phyloP scores from a whole-genome alignment of 2,797 vertebrate genomes.

The Phyllotis vaccarum region DNA sequence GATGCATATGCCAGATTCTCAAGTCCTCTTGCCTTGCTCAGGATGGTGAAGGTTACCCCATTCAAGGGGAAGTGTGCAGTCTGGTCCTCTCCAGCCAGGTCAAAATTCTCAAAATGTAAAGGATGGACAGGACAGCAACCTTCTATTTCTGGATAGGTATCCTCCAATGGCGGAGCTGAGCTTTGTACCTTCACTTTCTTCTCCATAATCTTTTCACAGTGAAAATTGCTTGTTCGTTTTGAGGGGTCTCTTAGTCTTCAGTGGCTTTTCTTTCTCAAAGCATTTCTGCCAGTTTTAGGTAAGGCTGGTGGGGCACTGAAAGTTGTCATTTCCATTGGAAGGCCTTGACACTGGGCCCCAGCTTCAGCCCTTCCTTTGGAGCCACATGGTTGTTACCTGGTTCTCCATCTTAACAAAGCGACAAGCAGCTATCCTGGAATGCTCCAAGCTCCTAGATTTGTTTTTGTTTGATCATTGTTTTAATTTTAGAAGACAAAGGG shows the following conservation, averaged over 20 bases:
- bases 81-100: conserved; percentile 87
- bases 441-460: neutral
- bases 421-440: conserved; percentile 83
- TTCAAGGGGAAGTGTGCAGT: conserved; percentile 84
- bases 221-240: conserved; percentile 72
- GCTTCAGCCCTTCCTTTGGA: conserved; percentile 79
- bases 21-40: conserved; percentile 75
- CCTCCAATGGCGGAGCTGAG: neutral
- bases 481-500: neutral
- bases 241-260: conserved; percentile 61
- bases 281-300: conserved; percentile 84
- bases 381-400: neutral
- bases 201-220: conserved; percentile 73
- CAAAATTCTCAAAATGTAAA: conserved; percentile 86
- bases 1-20: conserved; percentile 73
- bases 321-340: conserved; percentile 78
- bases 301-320: conserved; percentile 80
- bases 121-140: neutral
- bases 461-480: neutral
- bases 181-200: too few species aligned
- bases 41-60: conserved; percentile 86
- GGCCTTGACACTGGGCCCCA: conserved; percentile 75
- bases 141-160: neutral
- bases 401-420: conserved; percentile 86
- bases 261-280: conserved; percentile 82